Base-by-base conservation (phyloP, 2,797 vertebrate species). In the Atherinosoma microstoma region DNA sequence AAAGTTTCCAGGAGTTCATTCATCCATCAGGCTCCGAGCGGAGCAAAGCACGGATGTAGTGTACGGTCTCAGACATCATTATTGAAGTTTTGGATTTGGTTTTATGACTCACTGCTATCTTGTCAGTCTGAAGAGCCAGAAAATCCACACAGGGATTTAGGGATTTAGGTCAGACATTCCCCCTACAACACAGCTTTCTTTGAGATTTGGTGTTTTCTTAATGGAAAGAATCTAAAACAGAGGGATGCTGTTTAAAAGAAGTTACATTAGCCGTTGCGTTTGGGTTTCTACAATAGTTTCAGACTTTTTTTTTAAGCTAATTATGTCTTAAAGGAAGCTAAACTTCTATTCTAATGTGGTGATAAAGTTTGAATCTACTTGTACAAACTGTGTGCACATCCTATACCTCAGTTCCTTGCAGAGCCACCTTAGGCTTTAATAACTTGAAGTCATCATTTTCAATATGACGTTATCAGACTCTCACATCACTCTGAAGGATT, bases 71-170 rank as follows among this genome's bases (percentile, higher is more conserved):
- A 75, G 73, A 82, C 65, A 49, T 67, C 47, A 63, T 76, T 80
- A 67, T 74, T 79, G 64, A 64, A 73, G 59, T 78, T 78, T 74
- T 82, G 75, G 73, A 67, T 79, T 75, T 56, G 49, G 64, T 58
- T 75, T 73, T 38, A 63, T 64, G 76, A 66, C 66, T 61, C 36
- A 3, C 40, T 59, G 45, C 59, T 63, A 27, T 75, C 47, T 78
- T 73, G 49, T 73, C 74, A 56, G 62, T 62, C 75, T 66, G 34
- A 38, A 65, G 59, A 77, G 49, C 30, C 65, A 62, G 73, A 75
- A 67, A 72, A 74, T 81, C 73, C 75, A 71, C 59, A 40, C 32
- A n/a, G 32, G 67, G 70, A 45, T 78, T 80, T 75, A 1, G n/a
- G 35, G 70, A 78, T 80, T 73, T 70, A 42, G 36, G 38, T 35